Conservation (phyloP, 2,113 vertebrate genomes). For the Taxidea taxus region DNA sequence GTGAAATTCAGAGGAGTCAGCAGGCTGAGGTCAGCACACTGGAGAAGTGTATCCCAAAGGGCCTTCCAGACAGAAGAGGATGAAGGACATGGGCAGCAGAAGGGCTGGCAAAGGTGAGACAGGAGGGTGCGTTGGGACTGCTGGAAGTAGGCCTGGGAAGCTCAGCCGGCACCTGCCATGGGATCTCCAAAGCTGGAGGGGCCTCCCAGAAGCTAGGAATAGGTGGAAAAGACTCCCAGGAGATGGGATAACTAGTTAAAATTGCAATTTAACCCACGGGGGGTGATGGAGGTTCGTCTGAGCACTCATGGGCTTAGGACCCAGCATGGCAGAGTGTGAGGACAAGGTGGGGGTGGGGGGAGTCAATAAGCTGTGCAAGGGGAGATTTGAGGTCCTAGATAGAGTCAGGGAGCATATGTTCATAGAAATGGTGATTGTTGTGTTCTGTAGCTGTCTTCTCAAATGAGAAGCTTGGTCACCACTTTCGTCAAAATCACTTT, state of each 20-base stretch:
- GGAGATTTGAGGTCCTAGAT: background rate
- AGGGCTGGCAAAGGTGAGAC: background rate
- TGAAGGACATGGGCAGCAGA: rapidly evolving
- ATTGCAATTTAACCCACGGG: background rate
- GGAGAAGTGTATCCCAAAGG: background rate
- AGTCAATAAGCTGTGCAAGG: background rate
- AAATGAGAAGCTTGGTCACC: background rate
- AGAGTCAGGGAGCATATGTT: background rate
- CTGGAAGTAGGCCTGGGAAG: background rate
- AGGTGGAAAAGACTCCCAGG: background rate
- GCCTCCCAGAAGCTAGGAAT: background rate
- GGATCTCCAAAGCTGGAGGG: background rate
- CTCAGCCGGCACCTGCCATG: background rate
- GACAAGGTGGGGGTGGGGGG: background rate
- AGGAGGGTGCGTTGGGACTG: background rate
- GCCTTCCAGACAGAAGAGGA: background rate
- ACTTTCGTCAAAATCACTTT: background rate
- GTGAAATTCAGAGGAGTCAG: background rate
- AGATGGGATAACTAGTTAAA: background rate
- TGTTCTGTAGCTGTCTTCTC: background rate
- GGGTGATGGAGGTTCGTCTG: background rate
- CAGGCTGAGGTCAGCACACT: background rate
- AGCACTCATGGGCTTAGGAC: background rate
- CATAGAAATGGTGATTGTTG: background rate
- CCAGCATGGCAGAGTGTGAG: background rate